A percentile compares a stretch with the other conserved stretches of the same genome.
These are phyloP conservation scores for Xiphophorus couchianus DNA, from an alignment of 2,113 vertebrate genomes.

Conservation along the genomic window DNA sequence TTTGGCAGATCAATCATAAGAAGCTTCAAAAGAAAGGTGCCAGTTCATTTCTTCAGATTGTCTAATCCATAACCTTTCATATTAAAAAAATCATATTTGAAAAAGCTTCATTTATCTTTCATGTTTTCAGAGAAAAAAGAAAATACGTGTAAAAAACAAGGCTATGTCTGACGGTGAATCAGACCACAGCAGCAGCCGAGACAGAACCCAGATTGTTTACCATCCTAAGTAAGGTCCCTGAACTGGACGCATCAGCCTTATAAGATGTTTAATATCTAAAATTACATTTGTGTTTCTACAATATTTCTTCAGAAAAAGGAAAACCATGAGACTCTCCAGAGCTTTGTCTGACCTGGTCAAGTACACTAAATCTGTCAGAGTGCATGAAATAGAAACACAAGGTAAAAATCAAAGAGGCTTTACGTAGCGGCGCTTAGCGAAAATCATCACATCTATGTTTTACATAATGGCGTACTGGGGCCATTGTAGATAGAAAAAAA, in stretches of 20 bases:
- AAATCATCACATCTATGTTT: not conserved
- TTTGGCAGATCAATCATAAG: slow-evolving; percentile 81
- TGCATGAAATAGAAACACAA: slow-evolving; percentile 91
- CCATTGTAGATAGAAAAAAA: no score
- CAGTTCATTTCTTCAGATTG: slow-evolving; percentile 44
- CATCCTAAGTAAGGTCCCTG: slow-evolving; percentile 81
- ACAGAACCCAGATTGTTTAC: slow-evolving; percentile 82
- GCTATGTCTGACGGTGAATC: slow-evolving; percentile 84
- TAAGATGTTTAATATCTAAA: not conserved
- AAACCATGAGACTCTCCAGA: slow-evolving; percentile 93
- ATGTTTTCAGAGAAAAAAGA: slow-evolving; percentile 85
- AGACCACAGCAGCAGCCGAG: slow-evolving; percentile 79
- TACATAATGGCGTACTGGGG: no score
- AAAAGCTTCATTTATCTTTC: not conserved
- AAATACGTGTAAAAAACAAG: slow-evolving; percentile 81
- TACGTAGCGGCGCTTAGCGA: not conserved
- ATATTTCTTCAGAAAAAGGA: slow-evolving; percentile 81
- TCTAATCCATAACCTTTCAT: no score
- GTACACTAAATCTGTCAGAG: slow-evolving; percentile 94
- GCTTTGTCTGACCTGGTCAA: slow-evolving; percentile 96
- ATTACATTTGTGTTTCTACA: not conserved
- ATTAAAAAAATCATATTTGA: not conserved
- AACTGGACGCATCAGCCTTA: not conserved
- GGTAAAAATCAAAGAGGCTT: slow-evolving; percentile 69
- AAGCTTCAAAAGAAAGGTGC: slow-evolving; percentile 90